Evolutionary conservation across 2,888 invertebrate species (phyloP).

Genomic region (Rugalucina vietnamica): DNA sequence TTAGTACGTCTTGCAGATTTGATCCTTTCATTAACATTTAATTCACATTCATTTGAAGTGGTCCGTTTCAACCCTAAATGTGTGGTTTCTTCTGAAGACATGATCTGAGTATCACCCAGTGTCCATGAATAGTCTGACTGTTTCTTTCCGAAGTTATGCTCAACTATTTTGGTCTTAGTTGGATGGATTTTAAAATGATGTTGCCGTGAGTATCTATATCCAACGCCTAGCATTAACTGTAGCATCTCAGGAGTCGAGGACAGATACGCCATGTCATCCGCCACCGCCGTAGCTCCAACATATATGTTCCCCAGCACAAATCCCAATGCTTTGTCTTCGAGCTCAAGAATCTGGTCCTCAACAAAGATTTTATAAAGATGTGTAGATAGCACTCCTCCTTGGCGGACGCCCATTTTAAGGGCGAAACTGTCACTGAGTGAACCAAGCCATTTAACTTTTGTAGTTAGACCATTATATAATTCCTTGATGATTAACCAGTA

Average conservation of each 20-base stretch:
- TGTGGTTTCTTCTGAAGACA: neutral
- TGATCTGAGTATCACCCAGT: neutral
- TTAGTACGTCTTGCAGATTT: neutral
- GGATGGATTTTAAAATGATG: conserved; percentile 1
- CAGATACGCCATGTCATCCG: neutral
- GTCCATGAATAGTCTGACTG: neutral
- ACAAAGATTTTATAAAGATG: conserved; percentile 17
- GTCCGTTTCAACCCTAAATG: conserved; percentile 12
- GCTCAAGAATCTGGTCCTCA: conserved; percentile 1
- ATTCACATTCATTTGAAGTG: neutral
- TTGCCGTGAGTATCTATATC: neutral
- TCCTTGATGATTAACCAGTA: neutral
- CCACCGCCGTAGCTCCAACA: neutral
- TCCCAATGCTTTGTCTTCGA: neutral
- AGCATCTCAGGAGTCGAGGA: neutral
- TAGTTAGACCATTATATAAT: neutral
- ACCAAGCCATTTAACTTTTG: conserved; percentile 8
- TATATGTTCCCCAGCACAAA: neutral
- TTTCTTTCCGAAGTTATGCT: neutral
- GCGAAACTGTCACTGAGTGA: neutral
- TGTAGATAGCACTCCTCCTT: conserved; percentile 13
- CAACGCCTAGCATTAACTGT: neutral
- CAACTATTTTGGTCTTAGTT: neutral
- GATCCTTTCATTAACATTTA: neutral
- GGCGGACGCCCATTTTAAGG: neutral